Conservation (phyloP, 1,140 invertebrate genomes). For the Saccostrea cuccullata region DNA sequence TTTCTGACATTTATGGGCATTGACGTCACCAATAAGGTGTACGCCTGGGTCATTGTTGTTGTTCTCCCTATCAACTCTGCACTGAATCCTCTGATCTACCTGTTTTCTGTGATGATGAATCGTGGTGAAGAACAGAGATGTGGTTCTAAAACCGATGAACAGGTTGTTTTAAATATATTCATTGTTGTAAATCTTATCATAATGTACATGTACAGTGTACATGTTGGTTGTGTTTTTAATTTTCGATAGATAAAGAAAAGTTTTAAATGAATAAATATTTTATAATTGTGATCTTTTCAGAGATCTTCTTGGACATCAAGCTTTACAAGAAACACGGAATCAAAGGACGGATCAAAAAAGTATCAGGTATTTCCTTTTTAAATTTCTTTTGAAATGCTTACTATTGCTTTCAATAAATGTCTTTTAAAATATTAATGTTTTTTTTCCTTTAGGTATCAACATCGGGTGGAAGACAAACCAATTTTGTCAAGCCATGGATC, state of each 20-base stretch:
- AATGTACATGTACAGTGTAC: too few relatives aligned
- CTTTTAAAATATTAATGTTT: neutral
- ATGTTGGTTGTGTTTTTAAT: neutral
- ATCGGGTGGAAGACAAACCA: neutral
- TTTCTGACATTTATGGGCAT: too few relatives aligned
- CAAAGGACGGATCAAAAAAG: neutral
- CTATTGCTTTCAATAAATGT: neutral
- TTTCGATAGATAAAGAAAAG: too few relatives aligned
- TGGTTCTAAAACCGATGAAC: too few relatives aligned
- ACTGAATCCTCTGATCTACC: too few relatives aligned
- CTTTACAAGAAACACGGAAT: neutral
- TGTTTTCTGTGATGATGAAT: too few relatives aligned
- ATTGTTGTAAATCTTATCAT: too few relatives aligned
- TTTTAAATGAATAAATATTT: neutral
- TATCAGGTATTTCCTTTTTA: neutral
- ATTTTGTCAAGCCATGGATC: neutral
- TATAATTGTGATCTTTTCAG: neutral
- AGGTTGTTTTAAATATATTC: too few relatives aligned
- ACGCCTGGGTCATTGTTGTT: too few relatives aligned
- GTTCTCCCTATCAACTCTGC: too few relatives aligned
- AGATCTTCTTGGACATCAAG: neutral
- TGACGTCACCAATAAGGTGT: too few relatives aligned
- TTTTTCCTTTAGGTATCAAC: neutral
- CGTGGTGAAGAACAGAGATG: too few relatives aligned
- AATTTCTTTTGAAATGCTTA: neutral